Evolutionary conservation across 2,888 invertebrate species (phyloP).

Genomic region (Eupithecia tripunctaria): DNA sequence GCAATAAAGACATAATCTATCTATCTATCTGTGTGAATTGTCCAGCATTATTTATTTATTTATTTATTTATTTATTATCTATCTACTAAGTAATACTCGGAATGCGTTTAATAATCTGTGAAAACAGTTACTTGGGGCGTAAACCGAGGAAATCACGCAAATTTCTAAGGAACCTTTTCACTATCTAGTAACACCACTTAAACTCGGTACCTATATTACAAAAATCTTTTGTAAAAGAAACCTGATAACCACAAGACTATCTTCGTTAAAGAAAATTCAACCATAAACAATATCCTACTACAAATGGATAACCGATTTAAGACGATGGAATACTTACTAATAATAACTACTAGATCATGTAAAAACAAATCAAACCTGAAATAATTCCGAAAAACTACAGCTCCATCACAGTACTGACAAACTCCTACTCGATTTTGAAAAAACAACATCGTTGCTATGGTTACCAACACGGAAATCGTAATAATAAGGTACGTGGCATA

Average conservation of each 20-base stretch:
- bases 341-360: neutral
- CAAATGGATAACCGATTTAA: neutral
- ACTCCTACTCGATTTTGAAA: neutral
- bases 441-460: neutral
- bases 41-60: too few species aligned
- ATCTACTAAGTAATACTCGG: too few species aligned
- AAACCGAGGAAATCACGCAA: too few species aligned
- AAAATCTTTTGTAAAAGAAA: neutral
- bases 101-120: too few species aligned
- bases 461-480: too few species aligned
- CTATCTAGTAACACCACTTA: neutral
- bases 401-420: neutral
- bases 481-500: too few species aligned
- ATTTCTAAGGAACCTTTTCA: too few species aligned
- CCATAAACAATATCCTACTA: neutral
- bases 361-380: neutral
- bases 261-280: neutral
- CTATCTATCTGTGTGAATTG: too few species aligned
- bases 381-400: neutral
- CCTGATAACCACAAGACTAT: neutral
- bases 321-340: neutral
- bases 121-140: too few species aligned
- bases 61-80: too few species aligned
- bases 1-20: too few species aligned
- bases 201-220: neutral